These are phyloP conservation scores for Drosophila aldrichi DNA, from an alignment of 2,888 invertebrate species.

Conservation along the genomic window DNA sequence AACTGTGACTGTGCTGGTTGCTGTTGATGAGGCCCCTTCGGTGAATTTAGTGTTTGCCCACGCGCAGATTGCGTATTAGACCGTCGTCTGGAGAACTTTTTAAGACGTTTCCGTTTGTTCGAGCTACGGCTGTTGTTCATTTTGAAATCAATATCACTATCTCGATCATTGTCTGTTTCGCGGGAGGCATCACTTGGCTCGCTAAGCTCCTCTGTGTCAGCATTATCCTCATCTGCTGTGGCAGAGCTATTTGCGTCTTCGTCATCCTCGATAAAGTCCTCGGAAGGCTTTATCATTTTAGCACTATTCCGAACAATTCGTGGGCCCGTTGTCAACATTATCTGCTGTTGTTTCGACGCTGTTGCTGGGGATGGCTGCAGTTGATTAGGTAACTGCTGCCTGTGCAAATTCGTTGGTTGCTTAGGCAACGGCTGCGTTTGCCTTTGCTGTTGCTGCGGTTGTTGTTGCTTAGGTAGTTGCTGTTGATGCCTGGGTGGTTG, in stretches of 20 bases:
- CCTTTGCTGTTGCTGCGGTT: constrained; percentile 6
- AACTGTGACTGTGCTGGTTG: constrained; percentile 29
- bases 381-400: constrained; percentile 19
- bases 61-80: constrained; percentile 24
- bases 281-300: constrained; percentile 43
- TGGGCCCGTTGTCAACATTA: constrained; percentile 6
- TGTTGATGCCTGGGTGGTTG: constrained; percentile 31
- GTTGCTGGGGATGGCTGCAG: constrained; percentile 4
- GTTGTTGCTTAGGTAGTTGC: constrained; percentile 4
- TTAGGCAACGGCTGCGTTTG: constrained; percentile 16
- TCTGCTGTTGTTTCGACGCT: constrained; percentile 13
- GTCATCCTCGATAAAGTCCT: constrained; percentile 59
- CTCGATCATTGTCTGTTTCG: constrained; percentile 86
- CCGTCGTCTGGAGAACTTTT: constrained; percentile 36
- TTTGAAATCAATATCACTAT: constrained; percentile 88
- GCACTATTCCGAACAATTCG: constrained; percentile 40
- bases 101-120: constrained; percentile 75
- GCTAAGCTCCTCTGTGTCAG: constrained; percentile 81
- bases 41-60: constrained; percentile 10
- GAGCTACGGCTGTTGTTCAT: constrained; percentile 86
- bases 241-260: constrained; percentile 62
- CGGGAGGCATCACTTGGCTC: constrained; percentile 86
- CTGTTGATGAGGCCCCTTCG: constrained; percentile 17
- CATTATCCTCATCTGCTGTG: constrained; percentile 60
- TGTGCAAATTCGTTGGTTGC: constrained; percentile 22